Base-by-base conservation (phyloP, 2,797 vertebrate genomes). In the Chiroxiphia lanceolata region DNA sequence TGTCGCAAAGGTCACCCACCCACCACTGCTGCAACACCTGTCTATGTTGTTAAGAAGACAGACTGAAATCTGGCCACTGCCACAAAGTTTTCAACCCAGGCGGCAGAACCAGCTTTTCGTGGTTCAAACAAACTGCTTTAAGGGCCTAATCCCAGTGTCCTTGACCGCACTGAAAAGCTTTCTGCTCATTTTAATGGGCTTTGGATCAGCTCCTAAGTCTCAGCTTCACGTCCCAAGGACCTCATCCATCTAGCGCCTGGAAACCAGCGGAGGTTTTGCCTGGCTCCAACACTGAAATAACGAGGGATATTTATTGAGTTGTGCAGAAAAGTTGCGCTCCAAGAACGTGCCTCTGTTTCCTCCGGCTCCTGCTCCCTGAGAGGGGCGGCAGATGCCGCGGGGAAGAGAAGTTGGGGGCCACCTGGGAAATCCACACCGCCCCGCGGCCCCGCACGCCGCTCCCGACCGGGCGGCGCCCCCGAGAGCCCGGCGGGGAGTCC, bases 101-200 rank as follows among this genome's bases (percentile, higher is more conserved):
- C 7, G 0, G 65, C 42, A 60, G 54, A 76, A 87, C 70, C 72
- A 21, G 11, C 34, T 90, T 83, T 44, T 56, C 2, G 7, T 22
- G 63, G 48, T 42, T 87, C 75, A 38, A 83, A 31, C 56, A 26
- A 70, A 50, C 65, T 34, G 36, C 83, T 72, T 65, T 42, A 56
- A 72, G 72, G 79, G 74, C 90, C 85, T 94, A 80, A 94, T 86
- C 83, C 93, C 83, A 76, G 22, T 4, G 12, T 80, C 74, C 80
- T 38, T 84, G 90, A 79, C 59, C 64, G 81, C 65, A 15, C 16
- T 34, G 86, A 57, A 83, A 92, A 61, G 42, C 85, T 94, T 88
- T 88, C 80, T 63, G 77, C 50, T 61, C 65, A 15, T 70, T 89
- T 93, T 87, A 74, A 77, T 40, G 83, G 56, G 36, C 29, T 80